A percentile compares a stretch with the other conserved stretches of the same genome.
Evolutionary conservation across 2,797 vertebrate genomes (phyloP).

Genomic region (Poeciliopsis paucimaculata): DNA sequence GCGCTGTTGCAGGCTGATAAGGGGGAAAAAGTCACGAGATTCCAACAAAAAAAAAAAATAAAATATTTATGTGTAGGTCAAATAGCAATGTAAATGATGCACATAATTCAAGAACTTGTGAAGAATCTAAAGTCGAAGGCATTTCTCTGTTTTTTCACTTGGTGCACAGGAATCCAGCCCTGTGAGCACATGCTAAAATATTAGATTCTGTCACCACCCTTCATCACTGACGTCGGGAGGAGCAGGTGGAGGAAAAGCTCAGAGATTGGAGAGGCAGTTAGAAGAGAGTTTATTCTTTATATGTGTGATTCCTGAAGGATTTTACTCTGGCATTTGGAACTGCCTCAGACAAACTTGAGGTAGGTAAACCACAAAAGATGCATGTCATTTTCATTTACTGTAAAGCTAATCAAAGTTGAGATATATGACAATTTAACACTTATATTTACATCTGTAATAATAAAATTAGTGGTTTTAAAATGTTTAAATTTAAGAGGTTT

Average conservation of each 20-base stretch:
- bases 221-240: slow-evolving; percentile 64
- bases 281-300: slow-evolving; percentile 63
- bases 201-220: slow-evolving; percentile 26
- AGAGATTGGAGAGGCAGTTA: slow-evolving; percentile 48
- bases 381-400: background rate
- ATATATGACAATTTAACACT: background rate
- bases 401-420: background rate
- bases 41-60: background rate
- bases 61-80: background rate
- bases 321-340: slow-evolving; percentile 14
- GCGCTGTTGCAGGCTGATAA: slow-evolving; percentile 14
- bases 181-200: slow-evolving; percentile 14
- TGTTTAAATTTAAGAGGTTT: background rate
- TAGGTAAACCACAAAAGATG: slow-evolving; percentile 38
- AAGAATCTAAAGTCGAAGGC: background rate
- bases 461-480: background rate
- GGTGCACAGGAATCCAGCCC: slow-evolving; percentile 15
- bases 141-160: background rate
- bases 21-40: background rate
- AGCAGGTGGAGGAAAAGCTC: slow-evolving; percentile 64
- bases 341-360: slow-evolving; percentile 49
- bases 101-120: background rate
- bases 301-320: slow-evolving; percentile 53
- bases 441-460: background rate
- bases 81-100: background rate